These are phyloP conservation scores for Chiloscyllium punctatum DNA, from an alignment of 2,797 vertebrate species.

Conservation along the genomic window DNA sequence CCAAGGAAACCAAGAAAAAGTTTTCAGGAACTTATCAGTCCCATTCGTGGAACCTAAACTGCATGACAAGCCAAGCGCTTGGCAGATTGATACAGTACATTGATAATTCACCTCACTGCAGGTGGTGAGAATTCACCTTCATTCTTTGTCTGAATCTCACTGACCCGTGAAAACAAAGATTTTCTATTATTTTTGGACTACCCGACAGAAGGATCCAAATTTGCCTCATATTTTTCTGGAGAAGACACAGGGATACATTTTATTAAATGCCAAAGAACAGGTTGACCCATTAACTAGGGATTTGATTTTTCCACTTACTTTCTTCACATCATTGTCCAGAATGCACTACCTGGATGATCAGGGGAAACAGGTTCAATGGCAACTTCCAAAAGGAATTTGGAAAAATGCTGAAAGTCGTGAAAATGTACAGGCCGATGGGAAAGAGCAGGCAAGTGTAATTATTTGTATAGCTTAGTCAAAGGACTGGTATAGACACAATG, in stretches of 20 bases:
- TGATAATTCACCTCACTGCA: constrained; percentile 28
- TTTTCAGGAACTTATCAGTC: constrained; percentile 9
- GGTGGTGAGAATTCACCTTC: constrained; percentile 30
- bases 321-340: not conserved
- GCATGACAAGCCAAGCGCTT: constrained; percentile 30
- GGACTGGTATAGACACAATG: not conserved
- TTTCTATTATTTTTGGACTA: not conserved
- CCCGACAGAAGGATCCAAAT: no score
- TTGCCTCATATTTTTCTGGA: not conserved
- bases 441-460: not conserved
- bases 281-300: not conserved
- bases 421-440: not conserved
- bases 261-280: not conserved
- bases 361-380: not conserved
- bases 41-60: not conserved
- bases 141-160: not conserved
- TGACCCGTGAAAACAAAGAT: constrained; percentile 33
- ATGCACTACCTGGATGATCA: no score
- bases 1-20: not conserved
- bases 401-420: not conserved
- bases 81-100: constrained; percentile 28
- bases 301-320: not conserved
- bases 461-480: not conserved
- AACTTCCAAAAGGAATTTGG: not conserved
- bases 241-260: not conserved